Percentiles rank a stretch among this genome's conserved stretches.
Conservation (phyloP, 2,888 invertebrate species). For the Pyrrhosoma nymphula region DNA sequence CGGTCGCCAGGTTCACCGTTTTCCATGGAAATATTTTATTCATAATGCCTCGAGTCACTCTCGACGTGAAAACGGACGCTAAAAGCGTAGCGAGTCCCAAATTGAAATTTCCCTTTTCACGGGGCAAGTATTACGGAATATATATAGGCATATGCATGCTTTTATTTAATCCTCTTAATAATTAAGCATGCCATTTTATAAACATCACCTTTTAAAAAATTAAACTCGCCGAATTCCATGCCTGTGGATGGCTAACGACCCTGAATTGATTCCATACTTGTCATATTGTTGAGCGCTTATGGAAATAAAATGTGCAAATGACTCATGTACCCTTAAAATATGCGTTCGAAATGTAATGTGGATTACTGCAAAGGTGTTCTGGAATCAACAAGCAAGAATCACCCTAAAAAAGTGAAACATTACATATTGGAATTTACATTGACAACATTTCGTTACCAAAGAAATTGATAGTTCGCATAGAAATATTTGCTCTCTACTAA, state of each 20-base stretch:
- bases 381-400: too few relatives aligned
- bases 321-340: neutral
- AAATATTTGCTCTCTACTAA: too few relatives aligned
- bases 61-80: neutral
- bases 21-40: neutral
- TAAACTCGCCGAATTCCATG: neutral
- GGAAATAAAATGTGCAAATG: neutral
- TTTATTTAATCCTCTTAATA: conserved; percentile 14
- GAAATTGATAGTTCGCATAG: too few relatives aligned
- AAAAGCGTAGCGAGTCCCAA: neutral
- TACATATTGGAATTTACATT: too few relatives aligned
- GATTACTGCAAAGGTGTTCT: too few relatives aligned
- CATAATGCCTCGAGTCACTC: neutral
- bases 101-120: conserved; percentile 19
- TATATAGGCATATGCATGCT: neutral
- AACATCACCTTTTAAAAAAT: neutral
- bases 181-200: neutral
- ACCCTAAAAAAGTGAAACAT: too few relatives aligned
- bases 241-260: neutral
- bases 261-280: neutral
- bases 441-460: too few relatives aligned
- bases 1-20: neutral
- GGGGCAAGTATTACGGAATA: neutral
- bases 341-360: too few relatives aligned
- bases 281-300: neutral